A percentile compares a stretch with the other conserved stretches of the same genome.
phyloP scores from a whole-genome alignment of 1,140 invertebrate genomes.

The Philopotamus ludificatus region DNA sequence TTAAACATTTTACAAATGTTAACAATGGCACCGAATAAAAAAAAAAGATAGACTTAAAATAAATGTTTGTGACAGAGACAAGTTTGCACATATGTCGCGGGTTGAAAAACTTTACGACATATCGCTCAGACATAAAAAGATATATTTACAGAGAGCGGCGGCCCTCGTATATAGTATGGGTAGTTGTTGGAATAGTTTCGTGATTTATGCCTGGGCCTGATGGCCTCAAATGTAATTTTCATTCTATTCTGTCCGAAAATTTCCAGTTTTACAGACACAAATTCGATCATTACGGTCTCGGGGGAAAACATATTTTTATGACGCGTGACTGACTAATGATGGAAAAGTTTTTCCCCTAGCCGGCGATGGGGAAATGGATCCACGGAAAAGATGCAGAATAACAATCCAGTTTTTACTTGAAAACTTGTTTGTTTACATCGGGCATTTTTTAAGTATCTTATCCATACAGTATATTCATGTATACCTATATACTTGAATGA shows the following conservation, averaged over 20 bases:
- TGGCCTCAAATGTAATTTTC: constrained; percentile 24
- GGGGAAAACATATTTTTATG: neutral
- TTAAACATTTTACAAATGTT: neutral
- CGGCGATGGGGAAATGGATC: too few relatives aligned
- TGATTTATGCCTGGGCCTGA: constrained; percentile 18
- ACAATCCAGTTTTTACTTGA: too few relatives aligned
- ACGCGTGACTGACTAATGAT: neutral
- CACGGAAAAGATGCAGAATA: too few relatives aligned
- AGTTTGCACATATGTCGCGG: constrained; percentile 2
- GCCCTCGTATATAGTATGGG: constrained; percentile 2
- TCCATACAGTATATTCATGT: too few relatives aligned
- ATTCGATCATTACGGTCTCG: neutral
- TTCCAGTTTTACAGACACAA: constrained; percentile 2
- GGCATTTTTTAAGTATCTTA: too few relatives aligned
- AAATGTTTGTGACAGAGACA: constrained; percentile 6
- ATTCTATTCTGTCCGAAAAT: constrained; percentile 15
- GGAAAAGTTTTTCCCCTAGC: neutral
- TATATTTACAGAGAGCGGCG: constrained; percentile 1
- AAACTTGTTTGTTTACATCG: too few relatives aligned
- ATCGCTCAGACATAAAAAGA: constrained; percentile 9
- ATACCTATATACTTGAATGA: too few relatives aligned
- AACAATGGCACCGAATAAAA: neutral
- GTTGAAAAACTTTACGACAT: constrained; percentile 8
- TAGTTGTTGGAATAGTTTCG: constrained; percentile 23
- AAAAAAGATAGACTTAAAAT: neutral